phyloP scores from a whole-genome alignment of 2,113 vertebrate species.

The Ahaetulla prasina region DNA sequence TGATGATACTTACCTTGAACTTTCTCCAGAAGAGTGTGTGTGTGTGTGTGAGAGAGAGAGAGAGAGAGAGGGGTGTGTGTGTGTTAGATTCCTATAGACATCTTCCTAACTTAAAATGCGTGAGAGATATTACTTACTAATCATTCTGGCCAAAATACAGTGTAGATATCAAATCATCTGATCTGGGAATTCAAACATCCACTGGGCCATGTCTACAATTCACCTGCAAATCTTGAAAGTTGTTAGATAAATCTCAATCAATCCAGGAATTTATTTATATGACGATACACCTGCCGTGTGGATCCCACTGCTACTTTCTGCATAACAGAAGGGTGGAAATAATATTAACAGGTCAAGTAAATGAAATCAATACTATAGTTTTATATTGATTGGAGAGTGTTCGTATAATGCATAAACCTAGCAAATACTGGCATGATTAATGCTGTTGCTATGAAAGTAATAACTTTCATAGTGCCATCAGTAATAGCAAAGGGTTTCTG shows the following conservation, averaged over 20 bases:
- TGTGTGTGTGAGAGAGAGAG: too few species aligned
- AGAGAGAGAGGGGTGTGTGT: too few species aligned
- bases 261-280: not conserved
- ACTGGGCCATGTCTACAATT: not conserved
- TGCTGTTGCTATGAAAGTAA: not conserved
- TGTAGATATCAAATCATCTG: not conserved
- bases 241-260: not conserved
- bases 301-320: not conserved
- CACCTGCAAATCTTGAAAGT: not conserved
- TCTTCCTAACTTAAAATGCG: not conserved
- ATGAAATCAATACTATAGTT: not conserved
- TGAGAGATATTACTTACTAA: not conserved
- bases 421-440: not conserved
- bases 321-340: not conserved
- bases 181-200: not conserved
- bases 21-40: not conserved
- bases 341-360: not conserved
- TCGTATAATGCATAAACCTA: not conserved
- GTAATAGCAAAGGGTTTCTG: not conserved
- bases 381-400: not conserved
- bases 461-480: too few species aligned
- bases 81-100: not conserved
- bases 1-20: slow-evolving; percentile 14
- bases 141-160: not conserved
- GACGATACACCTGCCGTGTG: not conserved